These are phyloP conservation scores for Pemphigus obesinymphae DNA, from an alignment of 1,140 invertebrate species.

Conservation along the genomic window DNA sequence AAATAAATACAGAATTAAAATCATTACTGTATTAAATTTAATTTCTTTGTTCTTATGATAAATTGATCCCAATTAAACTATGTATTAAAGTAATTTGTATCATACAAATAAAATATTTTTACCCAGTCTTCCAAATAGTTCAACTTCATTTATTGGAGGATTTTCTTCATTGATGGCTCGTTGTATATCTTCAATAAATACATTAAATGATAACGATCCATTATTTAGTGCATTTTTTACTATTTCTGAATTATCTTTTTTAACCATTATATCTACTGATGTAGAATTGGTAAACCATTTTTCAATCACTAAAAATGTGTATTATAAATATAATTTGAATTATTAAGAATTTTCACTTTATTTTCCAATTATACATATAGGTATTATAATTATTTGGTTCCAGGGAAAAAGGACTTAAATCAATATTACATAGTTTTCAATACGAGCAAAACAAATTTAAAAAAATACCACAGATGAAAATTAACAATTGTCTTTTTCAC, in stretches of 20 bases:
- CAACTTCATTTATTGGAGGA: constrained; percentile 60
- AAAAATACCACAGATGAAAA: too few relatives aligned
- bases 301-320: constrained; percentile 45
- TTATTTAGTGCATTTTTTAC: constrained; percentile 48
- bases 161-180: constrained; percentile 72
- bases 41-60: not conserved
- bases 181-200: constrained; percentile 70
- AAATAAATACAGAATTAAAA: constrained; percentile 41
- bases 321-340: not conserved
- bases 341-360: too few relatives aligned
- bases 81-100: not conserved
- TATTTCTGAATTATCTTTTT: constrained; percentile 42
- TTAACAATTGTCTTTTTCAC: too few relatives aligned
- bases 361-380: too few relatives aligned
- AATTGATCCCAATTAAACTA: not conserved
- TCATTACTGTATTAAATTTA: not conserved
- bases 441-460: too few relatives aligned
- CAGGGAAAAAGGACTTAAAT: too few relatives aligned
- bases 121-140: constrained; percentile 70
- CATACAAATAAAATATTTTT: constrained; percentile 29
- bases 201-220: constrained; percentile 54
- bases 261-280: constrained; percentile 46
- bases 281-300: constrained; percentile 45
- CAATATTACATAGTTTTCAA: too few relatives aligned
- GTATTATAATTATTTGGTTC: too few relatives aligned